A percentile compares a stretch with the other conserved stretches of the same genome.
Conservation (phyloP, 64 coral and sea anemone species). For the Anthopleura sola region DNA sequence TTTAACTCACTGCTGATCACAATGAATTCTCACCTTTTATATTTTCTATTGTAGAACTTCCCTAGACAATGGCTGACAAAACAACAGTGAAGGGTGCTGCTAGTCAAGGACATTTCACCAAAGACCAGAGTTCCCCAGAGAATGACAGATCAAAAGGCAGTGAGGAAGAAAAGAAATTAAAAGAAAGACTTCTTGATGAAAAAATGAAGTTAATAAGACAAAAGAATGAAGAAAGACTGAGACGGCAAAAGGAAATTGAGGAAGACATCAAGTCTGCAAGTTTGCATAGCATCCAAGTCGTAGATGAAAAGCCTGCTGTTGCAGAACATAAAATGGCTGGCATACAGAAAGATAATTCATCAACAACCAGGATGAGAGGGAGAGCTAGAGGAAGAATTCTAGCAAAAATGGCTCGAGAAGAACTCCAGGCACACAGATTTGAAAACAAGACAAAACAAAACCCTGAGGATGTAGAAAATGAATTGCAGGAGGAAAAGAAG, state of each 20-base stretch:
- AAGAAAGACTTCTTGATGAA: conserved; percentile 73
- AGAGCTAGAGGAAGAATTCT: conserved; percentile 72
- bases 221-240: conserved; percentile 89
- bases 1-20: too few relatives aligned
- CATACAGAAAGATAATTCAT: conserved; percentile 8
- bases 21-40: too few relatives aligned
- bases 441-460: conserved; percentile 67
- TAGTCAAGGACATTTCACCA: not conserved
- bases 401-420: conserved; percentile 58
- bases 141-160: not conserved
- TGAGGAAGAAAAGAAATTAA: conserved; percentile 52
- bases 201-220: conserved; percentile 69
- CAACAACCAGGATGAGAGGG: conserved; percentile 16
- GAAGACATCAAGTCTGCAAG: conserved; percentile 78
- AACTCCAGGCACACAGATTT: conserved; percentile 61
- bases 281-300: conserved; percentile 43
- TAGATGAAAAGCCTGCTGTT: conserved; percentile 23
- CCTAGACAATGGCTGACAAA: not conserved
- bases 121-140: not conserved
- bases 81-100: not conserved
- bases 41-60: not conserved
- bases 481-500: conserved; percentile 9
- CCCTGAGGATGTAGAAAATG: conserved; percentile 55
- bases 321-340: conserved; percentile 24
- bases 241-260: conserved; percentile 80